Base-by-base conservation (phyloP, 2,888 invertebrate genomes). In the Rhorus exstirpatorius region DNA sequence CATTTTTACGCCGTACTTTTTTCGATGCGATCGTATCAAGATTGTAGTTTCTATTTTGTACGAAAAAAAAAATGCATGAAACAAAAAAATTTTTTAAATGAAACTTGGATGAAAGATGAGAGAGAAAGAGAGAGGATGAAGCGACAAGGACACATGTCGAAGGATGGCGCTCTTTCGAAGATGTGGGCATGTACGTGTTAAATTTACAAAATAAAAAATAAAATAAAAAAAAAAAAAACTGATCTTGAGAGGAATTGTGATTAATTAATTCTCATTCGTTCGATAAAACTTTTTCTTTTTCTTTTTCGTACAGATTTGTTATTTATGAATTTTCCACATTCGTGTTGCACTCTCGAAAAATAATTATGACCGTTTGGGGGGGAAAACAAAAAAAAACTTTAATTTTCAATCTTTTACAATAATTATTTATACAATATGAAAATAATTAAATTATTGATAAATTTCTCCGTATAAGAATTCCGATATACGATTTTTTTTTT, bases 31-130 rank as follows among this genome's bases (percentile, higher is more conserved):
- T 84, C 81, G 85, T 84, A 85, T 87, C 87, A 82, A 85, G 84
- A 88, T 49, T 89, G 88, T 89, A 89, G 88, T 89, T 49, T 89
- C 85, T 88, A 87, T 90, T 90, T 89, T 88, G 87, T 88, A 88
- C 88, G 87, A 86, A 86, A 85, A 85, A 31, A 51, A 74, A 70
- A 41, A 49, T 19, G 51, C 63, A 38, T 58, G 76, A 68, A 35
- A 61, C 46, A 75, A 31, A 51, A 35, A 26, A 44, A 60, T 26
- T n/a, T n/a, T n/a, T 46, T 6, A n/a, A 49, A 31, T 24, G 31
- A 65, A 65, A 70, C 10, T 41, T 44, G 53, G 24, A 26, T 6
- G 6, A 44, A 55, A 51, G 12, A 46, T 0, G 14, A 26, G 38
- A 49, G 49, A 24, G 51, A 77, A 58, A 55, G 44, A 74, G 4